Evolutionary conservation across 2,797 vertebrate genomes (phyloP).

Genomic region (Arnoldichthys spilopterus): DNA sequence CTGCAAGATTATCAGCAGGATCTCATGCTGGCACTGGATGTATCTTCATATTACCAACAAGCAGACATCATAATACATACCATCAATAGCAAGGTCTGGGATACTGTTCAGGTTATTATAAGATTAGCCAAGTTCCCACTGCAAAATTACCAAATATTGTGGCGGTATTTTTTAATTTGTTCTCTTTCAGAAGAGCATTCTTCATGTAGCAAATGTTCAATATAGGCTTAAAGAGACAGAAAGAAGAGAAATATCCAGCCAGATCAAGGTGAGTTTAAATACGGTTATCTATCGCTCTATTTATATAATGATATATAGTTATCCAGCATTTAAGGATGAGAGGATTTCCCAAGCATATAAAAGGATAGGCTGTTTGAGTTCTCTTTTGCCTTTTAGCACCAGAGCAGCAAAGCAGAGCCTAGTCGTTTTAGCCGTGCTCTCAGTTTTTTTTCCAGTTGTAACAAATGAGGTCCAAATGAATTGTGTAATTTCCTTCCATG

Average conservation of each 20-base stretch:
- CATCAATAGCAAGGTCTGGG: slow-evolving; percentile 68
- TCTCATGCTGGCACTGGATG: slow-evolving; percentile 76
- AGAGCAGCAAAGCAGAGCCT: not conserved
- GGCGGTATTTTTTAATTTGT: not conserved
- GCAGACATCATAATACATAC: slow-evolving; percentile 69
- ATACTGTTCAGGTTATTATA: not conserved
- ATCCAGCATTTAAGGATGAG: not conserved
- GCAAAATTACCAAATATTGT: too few species aligned
- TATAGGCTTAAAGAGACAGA: slow-evolving; percentile 61
- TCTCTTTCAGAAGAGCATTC: slow-evolving; percentile 53
- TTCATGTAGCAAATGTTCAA: slow-evolving; percentile 53
- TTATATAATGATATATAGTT: not conserved
- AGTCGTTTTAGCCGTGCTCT: slow-evolving; percentile 15
- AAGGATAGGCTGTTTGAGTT: not conserved
- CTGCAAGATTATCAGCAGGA: slow-evolving; percentile 72
- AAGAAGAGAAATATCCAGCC: slow-evolving; percentile 73
- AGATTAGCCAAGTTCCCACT: too few species aligned
- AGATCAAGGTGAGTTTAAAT: slow-evolving; percentile 72
- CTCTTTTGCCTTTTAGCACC: not conserved
- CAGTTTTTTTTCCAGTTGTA: slow-evolving; percentile 15
- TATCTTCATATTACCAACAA: slow-evolving; percentile 74
- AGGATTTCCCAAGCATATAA: not conserved
- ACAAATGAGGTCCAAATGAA: slow-evolving; percentile 53
- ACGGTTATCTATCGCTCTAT: slow-evolving; percentile 3
- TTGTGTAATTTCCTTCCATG: slow-evolving; percentile 60